Conservation (phyloP, 2,888 invertebrate genomes). For the Dicyrtomina minuta region DNA sequence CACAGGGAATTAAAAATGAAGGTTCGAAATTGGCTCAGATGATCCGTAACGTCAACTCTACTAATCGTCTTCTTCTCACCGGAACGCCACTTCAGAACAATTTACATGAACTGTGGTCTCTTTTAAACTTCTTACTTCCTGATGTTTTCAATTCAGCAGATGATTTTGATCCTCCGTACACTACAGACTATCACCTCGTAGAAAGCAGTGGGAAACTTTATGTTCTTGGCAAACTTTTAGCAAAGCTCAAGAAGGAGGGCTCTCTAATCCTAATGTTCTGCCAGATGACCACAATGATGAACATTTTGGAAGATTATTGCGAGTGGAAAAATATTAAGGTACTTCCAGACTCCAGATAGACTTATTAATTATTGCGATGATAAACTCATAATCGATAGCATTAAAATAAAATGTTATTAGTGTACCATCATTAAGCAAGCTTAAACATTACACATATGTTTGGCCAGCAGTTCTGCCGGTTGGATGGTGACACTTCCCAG, state of each 20-base stretch:
- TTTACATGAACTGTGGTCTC: constrained; percentile 69
- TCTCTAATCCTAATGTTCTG: constrained; percentile 67
- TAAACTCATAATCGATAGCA: too few relatives aligned
- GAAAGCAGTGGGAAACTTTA: constrained; percentile 65
- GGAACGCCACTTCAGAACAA: constrained; percentile 75
- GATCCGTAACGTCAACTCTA: constrained; percentile 57
- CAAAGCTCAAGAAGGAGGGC: constrained; percentile 60
- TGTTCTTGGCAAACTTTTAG: constrained; percentile 66
- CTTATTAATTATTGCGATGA: not conserved
- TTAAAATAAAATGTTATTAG: too few relatives aligned
- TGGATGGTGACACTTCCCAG: constrained; percentile 95
- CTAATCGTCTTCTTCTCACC: constrained; percentile 66
- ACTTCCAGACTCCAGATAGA: not conserved
- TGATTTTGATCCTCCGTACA: constrained; percentile 61
- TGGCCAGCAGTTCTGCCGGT: constrained; percentile 58
- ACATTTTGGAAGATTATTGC: constrained; percentile 66
- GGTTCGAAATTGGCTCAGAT: constrained; percentile 58
- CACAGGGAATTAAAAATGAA: constrained; percentile 69
- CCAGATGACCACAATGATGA: constrained; percentile 65
- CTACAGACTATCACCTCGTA: constrained; percentile 38
- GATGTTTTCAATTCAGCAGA: constrained; percentile 63
- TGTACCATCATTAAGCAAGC: too few relatives aligned
- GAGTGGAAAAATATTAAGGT: constrained; percentile 40
- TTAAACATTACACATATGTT: too few relatives aligned
- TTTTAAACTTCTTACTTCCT: constrained; percentile 70